Base-by-base conservation (phyloP, 1,140 invertebrate genomes). In the Vollenhovia emeryi region DNA sequence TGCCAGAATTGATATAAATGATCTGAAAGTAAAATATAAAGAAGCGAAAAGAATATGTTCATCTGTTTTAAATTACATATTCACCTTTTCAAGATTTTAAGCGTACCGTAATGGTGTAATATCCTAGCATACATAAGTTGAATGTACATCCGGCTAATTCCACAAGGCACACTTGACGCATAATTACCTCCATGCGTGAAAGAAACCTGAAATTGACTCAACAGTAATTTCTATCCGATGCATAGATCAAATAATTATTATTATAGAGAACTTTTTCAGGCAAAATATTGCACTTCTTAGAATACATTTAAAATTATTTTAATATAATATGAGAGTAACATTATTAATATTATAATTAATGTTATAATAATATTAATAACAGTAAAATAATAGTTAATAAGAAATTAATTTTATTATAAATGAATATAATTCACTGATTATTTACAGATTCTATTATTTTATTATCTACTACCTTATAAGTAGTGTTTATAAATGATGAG, bases 51-150 rank as follows among this genome's bases (percentile, higher is more conserved):
- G 3, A 8, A 11, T 21, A n/a, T n/a, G n/a, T 45, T 57, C 7
- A 62, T 24, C n/a, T n/a, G n/a, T n/a, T n/a, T n/a, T n/a, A n/a
- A n/a, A n/a, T n/a, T n/a, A n/a, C n/a, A 55, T 71, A 40, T 86
- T 73, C 52, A 55, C 43, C 50, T 68, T 82, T 55, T 1, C 30
- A 2, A 71, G 57, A 36, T 48, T 13, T 60, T 84, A 18, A 88
- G 68, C 89, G 48, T 89, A 90, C 92, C 91, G 88, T 89, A 27
- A 94, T 87, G 13, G 89, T 86, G 68, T 92, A 93, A 90, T 92
- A 92, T 40, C 89, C 89, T 6, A 92, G 43, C 64, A 91, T 82
- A n/a, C 91, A 92, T 21, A 93, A 91, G 33, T 89, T 91, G 7
- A 92, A 83, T 11, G 90, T 93, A 57, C 91, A 92, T 57, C 87